These are phyloP conservation scores for Caenorhabditis angaria DNA, from an alignment of 2,888 invertebrate species.

Conservation along the genomic window DNA sequence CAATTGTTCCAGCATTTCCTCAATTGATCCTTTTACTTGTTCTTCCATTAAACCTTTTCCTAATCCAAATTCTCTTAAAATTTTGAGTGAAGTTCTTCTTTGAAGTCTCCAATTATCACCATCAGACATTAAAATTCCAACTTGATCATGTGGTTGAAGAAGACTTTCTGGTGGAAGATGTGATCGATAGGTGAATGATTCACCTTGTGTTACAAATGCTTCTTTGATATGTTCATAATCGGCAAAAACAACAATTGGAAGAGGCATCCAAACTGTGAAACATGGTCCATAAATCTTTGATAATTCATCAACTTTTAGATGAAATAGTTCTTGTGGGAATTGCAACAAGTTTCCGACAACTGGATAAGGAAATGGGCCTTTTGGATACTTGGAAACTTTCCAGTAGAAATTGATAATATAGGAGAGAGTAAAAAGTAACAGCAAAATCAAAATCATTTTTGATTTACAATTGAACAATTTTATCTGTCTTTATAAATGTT, in stretches of 20 bases:
- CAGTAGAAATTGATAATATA: constrained; percentile 41
- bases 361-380: constrained; percentile 47
- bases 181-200: neutral
- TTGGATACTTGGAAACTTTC: constrained; percentile 49
- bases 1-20: constrained; percentile 32
- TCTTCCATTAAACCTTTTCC: constrained; percentile 54
- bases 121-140: constrained; percentile 31
- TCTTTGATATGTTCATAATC: constrained; percentile 53
- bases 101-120: constrained; percentile 54
- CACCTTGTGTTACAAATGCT: constrained; percentile 45
- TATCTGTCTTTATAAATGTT: no score
- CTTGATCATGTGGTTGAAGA: constrained; percentile 10
- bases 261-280: constrained; percentile 57
- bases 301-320: constrained; percentile 28
- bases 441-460: constrained; percentile 1
- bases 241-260: constrained; percentile 43
- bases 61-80: constrained; percentile 53
- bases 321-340: constrained; percentile 32
- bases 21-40: constrained; percentile 37
- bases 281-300: constrained; percentile 56
- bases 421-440: neutral
- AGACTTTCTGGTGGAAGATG: constrained; percentile 23
- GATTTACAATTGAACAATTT: no score
- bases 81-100: constrained; percentile 46
- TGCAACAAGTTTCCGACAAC: constrained; percentile 43